Evolutionary conservation across 2,797 vertebrate species (phyloP).

Genomic region (Lepus townsendii): DNA sequence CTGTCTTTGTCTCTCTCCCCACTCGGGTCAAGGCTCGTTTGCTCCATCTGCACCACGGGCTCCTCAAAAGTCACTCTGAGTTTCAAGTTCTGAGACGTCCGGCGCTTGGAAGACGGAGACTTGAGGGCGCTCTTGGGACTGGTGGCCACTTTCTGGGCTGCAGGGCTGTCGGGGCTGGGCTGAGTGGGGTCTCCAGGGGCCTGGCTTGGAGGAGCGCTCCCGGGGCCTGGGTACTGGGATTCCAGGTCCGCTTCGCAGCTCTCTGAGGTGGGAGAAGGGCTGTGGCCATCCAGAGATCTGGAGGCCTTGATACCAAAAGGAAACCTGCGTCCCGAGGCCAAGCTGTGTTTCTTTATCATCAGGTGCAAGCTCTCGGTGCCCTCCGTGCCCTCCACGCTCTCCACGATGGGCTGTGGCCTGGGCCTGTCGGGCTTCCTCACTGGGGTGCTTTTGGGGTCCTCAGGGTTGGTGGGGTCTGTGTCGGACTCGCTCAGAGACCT

Average conservation of each 20-base stretch:
- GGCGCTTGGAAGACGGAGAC: conserved; percentile 96
- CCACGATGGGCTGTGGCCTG: conserved; percentile 93
- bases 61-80: conserved; percentile 98
- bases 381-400: conserved; percentile 92
- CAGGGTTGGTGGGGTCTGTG: conserved; percentile 93
- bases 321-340: conserved; percentile 91
- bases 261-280: conserved; percentile 94
- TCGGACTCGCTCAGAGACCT: conserved; percentile 96
- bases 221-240: conserved; percentile 81
- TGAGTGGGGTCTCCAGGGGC: conserved; percentile 85
- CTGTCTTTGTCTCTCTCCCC: conserved; percentile 90
- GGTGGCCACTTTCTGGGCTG: conserved; percentile 93
- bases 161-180: conserved; percentile 81
- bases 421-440: conserved; percentile 91
- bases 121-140: conserved; percentile 99
- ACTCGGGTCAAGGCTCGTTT: conserved; percentile 86
- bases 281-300: conserved; percentile 93
- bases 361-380: conserved; percentile 90
- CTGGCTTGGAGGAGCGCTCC: conserved; percentile 81
- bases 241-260: conserved; percentile 93
- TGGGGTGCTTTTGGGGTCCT: conserved; percentile 92
- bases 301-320: conserved; percentile 92
- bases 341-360: conserved; percentile 93
- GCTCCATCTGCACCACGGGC: conserved; percentile 94
- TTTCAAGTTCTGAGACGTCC: conserved; percentile 96